Evolutionary conservation across 2,797 vertebrate genomes (phyloP).

Genomic region (Microcaecilia unicolor): DNA sequence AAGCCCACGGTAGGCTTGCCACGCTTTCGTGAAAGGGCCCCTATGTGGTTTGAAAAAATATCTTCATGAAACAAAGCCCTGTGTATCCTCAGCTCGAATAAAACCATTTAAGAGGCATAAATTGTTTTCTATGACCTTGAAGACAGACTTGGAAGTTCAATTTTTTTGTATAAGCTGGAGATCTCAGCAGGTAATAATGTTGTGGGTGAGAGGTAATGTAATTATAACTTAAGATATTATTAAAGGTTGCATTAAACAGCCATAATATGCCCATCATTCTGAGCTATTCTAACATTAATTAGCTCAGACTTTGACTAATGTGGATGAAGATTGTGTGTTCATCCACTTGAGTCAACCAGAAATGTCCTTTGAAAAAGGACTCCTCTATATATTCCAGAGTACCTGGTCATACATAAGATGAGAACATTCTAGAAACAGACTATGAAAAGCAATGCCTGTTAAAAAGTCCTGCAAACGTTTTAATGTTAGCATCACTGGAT

Average conservation of each 20-base stretch:
- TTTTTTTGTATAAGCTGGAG: conserved; percentile 10
- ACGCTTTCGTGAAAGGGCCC: too few species aligned
- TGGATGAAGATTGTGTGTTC: conserved; percentile 12
- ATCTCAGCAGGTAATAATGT: conserved; percentile 11
- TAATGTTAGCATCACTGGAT: too few species aligned
- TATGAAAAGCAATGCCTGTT: too few species aligned
- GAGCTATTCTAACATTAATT: conserved; percentile 30
- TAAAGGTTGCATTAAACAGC: conserved; percentile 13
- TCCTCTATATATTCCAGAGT: too few species aligned
- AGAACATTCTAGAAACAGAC: too few species aligned
- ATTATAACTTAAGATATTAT: conserved; percentile 17
- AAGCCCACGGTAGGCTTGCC: too few species aligned
- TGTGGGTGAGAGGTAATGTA: conserved; percentile 15
- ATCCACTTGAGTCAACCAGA: conserved; percentile 18
- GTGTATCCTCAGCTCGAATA: too few species aligned
- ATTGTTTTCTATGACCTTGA: conserved; percentile 20
- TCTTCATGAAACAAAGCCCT: too few species aligned
- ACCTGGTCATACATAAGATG: too few species aligned
- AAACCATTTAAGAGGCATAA: too few species aligned
- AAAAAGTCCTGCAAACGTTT: too few species aligned
- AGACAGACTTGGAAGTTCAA: neutral
- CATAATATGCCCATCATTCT: conserved; percentile 24
- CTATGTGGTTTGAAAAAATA: too few species aligned
- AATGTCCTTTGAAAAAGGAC: conserved; percentile 8
- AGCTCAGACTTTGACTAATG: conserved; percentile 20